A percentile compares a stretch with the other conserved stretches of the same genome.
Evolutionary conservation across 2,888 invertebrate species (phyloP).

Genomic region (Galerucella nymphaeae): DNA sequence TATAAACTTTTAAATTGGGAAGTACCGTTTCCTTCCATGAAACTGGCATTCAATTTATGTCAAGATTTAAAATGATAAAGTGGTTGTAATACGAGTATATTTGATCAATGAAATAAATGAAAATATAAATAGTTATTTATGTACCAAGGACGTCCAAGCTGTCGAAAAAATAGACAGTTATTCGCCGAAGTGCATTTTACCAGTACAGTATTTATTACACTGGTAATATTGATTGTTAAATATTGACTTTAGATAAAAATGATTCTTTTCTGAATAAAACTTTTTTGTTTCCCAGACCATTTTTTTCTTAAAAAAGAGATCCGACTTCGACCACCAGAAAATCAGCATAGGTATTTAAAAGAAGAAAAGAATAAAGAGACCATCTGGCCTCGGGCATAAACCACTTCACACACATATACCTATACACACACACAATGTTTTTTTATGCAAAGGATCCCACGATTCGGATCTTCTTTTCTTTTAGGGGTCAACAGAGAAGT

Average conservation of each 20-base stretch:
- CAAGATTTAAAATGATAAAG: constrained; percentile 14
- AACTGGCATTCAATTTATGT: constrained; percentile 19
- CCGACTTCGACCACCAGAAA: constrained; percentile 24
- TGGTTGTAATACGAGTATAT: constrained; percentile 6
- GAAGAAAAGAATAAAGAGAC: constrained; percentile 23
- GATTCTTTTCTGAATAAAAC: not conserved
- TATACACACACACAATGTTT: constrained; percentile 23
- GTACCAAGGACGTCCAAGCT: too few relatives aligned
- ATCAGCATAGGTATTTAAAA: constrained; percentile 15
- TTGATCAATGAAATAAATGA: not conserved
- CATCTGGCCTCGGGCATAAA: constrained; percentile 31
- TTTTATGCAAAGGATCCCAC: constrained; percentile 41
- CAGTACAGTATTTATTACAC: not conserved
- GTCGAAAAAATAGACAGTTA: too few relatives aligned
- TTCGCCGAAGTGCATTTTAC: too few relatives aligned
- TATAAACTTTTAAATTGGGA: constrained; percentile 31
- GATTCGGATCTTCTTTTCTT: constrained; percentile 28
- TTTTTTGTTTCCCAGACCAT: constrained; percentile 11
- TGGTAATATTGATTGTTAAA: too few relatives aligned
- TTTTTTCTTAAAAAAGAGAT: constrained; percentile 10
- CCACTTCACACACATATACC: constrained; percentile 25
- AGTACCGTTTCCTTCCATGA: constrained; percentile 40
- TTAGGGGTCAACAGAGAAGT: constrained; percentile 40
- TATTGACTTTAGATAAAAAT: not conserved
- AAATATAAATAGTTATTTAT: too few relatives aligned